Evolutionary conservation across 2,797 vertebrate species (phyloP).

Genomic region (Otolemur crassicaudatus): DNA sequence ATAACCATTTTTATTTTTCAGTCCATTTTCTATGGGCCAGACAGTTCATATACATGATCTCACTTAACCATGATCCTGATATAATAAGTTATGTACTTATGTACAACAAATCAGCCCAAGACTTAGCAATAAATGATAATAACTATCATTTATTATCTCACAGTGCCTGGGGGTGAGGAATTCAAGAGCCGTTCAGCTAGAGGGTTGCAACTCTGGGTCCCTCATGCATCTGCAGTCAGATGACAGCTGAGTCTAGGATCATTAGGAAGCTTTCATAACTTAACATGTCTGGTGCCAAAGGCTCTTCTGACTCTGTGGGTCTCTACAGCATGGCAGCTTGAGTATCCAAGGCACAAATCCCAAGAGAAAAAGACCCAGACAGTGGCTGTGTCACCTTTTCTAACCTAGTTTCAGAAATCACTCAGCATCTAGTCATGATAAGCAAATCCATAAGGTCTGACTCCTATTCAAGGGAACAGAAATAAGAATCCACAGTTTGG

Average conservation of each 20-base stretch:
- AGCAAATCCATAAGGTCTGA: neutral
- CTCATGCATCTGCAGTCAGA: neutral
- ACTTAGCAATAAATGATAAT: neutral
- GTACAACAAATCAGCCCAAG: neutral
- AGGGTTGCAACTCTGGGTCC: neutral
- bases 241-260: neutral
- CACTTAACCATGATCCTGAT: neutral
- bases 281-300: neutral
- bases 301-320: neutral
- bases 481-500: neutral
- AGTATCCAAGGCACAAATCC: neutral
- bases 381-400: neutral
- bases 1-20: neutral
- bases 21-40: neutral
- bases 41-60: neutral
- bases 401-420: neutral
- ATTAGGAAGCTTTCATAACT: neutral
- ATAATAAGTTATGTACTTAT: no score
- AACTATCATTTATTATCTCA: neutral
- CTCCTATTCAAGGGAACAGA: neutral
- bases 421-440: neutral
- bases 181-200: neutral
- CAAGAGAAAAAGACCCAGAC: neutral
- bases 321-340: neutral
- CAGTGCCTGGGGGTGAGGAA: neutral